Base-by-base conservation (phyloP, 2,888 invertebrate species). In the Geophilus truncorum region DNA sequence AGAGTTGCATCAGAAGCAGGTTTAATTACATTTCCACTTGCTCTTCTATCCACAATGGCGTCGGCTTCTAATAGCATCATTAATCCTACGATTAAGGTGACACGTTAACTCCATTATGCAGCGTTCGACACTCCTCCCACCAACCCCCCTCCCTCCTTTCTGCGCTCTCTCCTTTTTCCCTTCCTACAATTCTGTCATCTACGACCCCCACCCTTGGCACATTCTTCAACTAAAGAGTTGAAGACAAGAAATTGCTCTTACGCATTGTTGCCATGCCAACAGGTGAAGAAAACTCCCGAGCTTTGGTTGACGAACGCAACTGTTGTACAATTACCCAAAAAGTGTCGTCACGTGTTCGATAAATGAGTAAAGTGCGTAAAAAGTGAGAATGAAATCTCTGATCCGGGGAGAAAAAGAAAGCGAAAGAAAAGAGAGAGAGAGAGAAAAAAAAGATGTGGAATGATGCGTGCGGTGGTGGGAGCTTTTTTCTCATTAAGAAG, bases 11-110 rank as follows among this genome's bases (percentile, higher is more conserved):
- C 21, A 57, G 57, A 57, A 57, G 57, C 57, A 57, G 23, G 57
- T 57, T 57, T 57, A 57, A 57, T 57, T 57, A 57, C 57, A 57
- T 57, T 57, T 57, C 57, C 57, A 57, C 57, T 57, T 57, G 57
- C 57, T 57, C 57, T 57, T 57, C 57, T 57, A 57, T 57, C 57
- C 57, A 57, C 57, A 57, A 57, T 57, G 57, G 57, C 57, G 57
- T 57, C 18, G 57, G 57, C 57, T 57, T 57, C 57, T 57, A 57
- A 57, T 57, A 57, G 57, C 57, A 57, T 57, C 57, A 57, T 57
- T 57, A 57, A 57, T 57, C 57, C 57, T 57, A 57, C 57, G 57
- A 57, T 57, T 57, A 57, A 57, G 57, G 57, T 57, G 57, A 57
- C 57, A 57, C 57, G 57, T 57, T 57, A 57, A 57, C 57, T 57